These are phyloP conservation scores for Aptenodytes patagonicus DNA, from an alignment of 2,113 vertebrate genomes.

Conservation along the genomic window DNA sequence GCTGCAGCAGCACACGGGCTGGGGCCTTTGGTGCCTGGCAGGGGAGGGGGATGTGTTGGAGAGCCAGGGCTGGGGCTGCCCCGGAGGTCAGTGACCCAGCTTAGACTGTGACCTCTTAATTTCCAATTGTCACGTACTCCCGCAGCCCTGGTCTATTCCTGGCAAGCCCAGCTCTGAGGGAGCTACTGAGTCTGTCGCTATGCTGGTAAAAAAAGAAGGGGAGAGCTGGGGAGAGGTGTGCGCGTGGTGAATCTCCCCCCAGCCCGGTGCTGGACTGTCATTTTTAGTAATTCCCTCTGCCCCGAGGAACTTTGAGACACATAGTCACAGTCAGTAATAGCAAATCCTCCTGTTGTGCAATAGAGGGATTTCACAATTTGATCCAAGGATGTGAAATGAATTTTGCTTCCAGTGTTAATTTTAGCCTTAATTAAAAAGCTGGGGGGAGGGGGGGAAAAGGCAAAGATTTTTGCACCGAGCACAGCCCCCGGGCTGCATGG, in stretches of 20 bases:
- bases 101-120: background rate
- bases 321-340: background rate
- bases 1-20: accelerated
- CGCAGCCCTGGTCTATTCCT: background rate
- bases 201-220: background rate
- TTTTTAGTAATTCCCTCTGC: constrained; percentile 22
- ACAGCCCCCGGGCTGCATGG: background rate
- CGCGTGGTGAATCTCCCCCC: background rate
- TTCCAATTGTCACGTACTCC: background rate
- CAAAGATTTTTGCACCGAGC: background rate
- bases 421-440: background rate
- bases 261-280: accelerated
- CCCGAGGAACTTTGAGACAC: constrained; percentile 56
- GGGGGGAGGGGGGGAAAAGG: too few relatives aligned
- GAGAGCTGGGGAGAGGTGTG: background rate
- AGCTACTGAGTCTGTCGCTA: accelerated
- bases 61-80: background rate
- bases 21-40: background rate
- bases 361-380: constrained; percentile 23
- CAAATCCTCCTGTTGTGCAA: constrained; percentile 34
- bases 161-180: background rate
- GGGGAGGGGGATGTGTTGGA: background rate
- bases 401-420: constrained; percentile 37
- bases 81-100: background rate
- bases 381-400: background rate